Conservation (phyloP, 1,140 invertebrate species). For the Choristoneura fumiferana region DNA sequence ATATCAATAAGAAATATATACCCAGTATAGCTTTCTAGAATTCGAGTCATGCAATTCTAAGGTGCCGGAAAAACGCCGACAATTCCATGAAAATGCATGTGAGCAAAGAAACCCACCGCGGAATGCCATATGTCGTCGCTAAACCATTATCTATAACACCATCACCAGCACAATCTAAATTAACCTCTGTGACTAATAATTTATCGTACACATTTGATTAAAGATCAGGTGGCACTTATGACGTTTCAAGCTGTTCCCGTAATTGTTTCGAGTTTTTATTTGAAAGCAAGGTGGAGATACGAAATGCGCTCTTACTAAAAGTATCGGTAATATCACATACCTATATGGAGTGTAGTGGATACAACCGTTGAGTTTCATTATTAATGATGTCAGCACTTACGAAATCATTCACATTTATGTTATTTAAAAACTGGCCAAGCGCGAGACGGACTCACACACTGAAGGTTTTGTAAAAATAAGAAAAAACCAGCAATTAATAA, state of each 20-base stretch:
- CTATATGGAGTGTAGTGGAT: background rate
- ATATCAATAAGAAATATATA: conserved; percentile 48
- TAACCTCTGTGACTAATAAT: conserved; percentile 54
- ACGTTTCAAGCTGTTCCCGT: conserved; percentile 55
- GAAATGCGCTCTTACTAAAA: conserved; percentile 56
- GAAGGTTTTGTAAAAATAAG: no score
- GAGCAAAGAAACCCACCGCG: conserved; percentile 62
- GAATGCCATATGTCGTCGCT: conserved; percentile 65
- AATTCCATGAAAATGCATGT: conserved; percentile 75
- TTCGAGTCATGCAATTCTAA: conserved; percentile 73
- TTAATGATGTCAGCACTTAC: background rate
- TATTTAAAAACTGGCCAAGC: no score
- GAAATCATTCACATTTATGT: conserved; percentile 1
- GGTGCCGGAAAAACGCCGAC: conserved; percentile 74
- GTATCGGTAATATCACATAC: conserved; percentile 44
- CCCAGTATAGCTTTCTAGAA: conserved; percentile 72
- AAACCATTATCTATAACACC: conserved; percentile 51
- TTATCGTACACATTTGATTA: conserved; percentile 64
- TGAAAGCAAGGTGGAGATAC: conserved; percentile 70
- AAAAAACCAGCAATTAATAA: no score
- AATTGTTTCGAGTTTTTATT: conserved; percentile 76
- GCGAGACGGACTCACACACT: no score
- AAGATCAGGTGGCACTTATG: conserved; percentile 50
- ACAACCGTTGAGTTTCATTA: conserved; percentile 10
- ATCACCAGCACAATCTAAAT: conserved; percentile 45